Percentiles rank a stretch among this genome's conserved stretches.
Conservation (phyloP, 2,797 vertebrate genomes). For the Pseudochaenichthys georgianus region DNA sequence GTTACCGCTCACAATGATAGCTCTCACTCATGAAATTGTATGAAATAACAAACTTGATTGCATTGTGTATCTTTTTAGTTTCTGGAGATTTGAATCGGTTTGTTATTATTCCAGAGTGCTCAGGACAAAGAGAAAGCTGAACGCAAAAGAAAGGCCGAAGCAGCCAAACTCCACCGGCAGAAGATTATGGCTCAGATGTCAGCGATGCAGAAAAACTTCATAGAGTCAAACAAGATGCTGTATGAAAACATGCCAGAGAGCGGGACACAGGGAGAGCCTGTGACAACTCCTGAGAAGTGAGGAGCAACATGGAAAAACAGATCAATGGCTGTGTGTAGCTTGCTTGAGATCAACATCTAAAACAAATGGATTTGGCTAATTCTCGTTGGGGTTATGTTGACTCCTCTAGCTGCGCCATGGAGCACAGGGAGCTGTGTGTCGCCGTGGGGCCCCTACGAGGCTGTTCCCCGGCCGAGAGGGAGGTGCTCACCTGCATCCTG, state of each 20-base stretch:
- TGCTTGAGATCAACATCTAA: not conserved
- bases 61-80: not conserved
- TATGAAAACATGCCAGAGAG: constrained; percentile 94
- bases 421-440: constrained; percentile 86
- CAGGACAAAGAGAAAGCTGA: constrained; percentile 98
- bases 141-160: constrained; percentile 96
- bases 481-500: constrained; percentile 95
- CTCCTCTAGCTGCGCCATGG: constrained; percentile 75
- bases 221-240: constrained; percentile 96
- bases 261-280: constrained; percentile 82
- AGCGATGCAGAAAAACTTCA: constrained; percentile 98
- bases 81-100: not conserved
- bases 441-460: constrained; percentile 93
- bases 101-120: constrained; percentile 78
- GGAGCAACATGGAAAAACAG: not conserved
- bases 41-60: not conserved
- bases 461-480: constrained; percentile 87
- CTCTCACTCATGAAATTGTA: not conserved
- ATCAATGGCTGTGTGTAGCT: not conserved
- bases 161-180: constrained; percentile 95
- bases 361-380: not conserved
- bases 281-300: constrained; percentile 87
- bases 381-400: not conserved
- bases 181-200: constrained; percentile 99
- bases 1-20: not conserved